Evolutionary conservation across 2,888 invertebrate genomes (phyloP), one percentile per base, ranked within the genome.

Genomic region (Ormyrus pomaceus): DNA sequence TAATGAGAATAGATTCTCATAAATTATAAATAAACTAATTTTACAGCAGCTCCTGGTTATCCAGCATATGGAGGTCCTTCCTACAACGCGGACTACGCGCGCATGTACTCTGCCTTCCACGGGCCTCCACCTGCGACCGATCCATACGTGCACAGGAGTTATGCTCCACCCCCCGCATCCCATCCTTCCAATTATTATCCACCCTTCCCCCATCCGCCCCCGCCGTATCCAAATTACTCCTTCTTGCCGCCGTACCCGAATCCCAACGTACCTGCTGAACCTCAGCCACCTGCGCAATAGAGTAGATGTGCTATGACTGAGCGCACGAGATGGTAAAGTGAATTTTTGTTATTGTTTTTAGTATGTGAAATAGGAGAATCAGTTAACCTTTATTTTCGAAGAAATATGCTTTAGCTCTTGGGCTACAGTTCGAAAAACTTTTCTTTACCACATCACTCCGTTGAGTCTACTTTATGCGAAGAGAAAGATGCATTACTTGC

Each of bases 161-260:
- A 90, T 81, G 88, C 90, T 6, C 79, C 85, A 10, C 82, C 83
- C 0, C 89, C 80, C 10, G 64, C 74, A 6, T 84, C 88, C 2
- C 89, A 89, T 69, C 89, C 90, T 50, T 86, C 90, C 3, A 90
- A 89, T 83, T 90, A 90, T 69, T 91, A 91, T 75, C 88, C 91
- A 5, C 89, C 91, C 0, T 91, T 90, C 64, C 88, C 91, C 0
- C 92, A 91, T 84, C 91, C 92, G 53, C 91, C 92, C 8, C 89
- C 89, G 34, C 89, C 91, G 58, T 93, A 93, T 88, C 93, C 92
- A 45, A 93, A 92, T 65, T 93, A 93, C 88, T 92, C 92, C 11
- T 91, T 91, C 83, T 89, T 92, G 72, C 89, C 90, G 70, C 93
- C 93, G 85, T 93, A 92, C 87, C 91, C 92, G 8, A 90, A 90